A percentile compares a stretch with the other conserved stretches of the same genome.
Conservation (phyloP, 2,113 vertebrate species). For the Sapajus apella region DNA sequence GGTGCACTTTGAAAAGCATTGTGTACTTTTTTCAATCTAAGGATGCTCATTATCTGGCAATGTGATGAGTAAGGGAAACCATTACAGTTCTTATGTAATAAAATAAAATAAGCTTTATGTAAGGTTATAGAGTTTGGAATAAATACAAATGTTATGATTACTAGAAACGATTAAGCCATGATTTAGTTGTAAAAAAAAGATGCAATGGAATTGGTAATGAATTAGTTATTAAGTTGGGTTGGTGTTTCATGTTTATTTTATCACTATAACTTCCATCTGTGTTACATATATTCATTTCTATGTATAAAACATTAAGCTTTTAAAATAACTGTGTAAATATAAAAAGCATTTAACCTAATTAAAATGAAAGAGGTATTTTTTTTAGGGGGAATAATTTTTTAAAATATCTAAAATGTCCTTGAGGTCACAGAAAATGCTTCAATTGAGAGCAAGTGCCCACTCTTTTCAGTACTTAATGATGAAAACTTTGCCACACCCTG, state of each 20-base stretch:
- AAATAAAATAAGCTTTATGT: slow-evolving; percentile 6
- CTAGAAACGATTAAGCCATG: slow-evolving; percentile 17
- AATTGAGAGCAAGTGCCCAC: not conserved
- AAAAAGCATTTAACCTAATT: not conserved
- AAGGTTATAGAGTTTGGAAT: slow-evolving; percentile 5
- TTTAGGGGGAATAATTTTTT: not conserved
- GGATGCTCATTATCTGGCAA: not conserved
- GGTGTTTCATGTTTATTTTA: slow-evolving; percentile 17
- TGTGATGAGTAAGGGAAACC: not conserved
- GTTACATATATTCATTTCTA: slow-evolving; percentile 37
- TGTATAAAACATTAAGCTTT: not conserved
- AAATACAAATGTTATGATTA: not conserved
- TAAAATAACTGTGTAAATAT: not conserved
- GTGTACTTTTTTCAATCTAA: not conserved
- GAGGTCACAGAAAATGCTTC: slow-evolving; percentile 38
- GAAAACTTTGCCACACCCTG: not conserved
- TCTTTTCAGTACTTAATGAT: slow-evolving; percentile 4
- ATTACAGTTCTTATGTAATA: not conserved
- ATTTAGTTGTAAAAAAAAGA: slow-evolving; percentile 32
- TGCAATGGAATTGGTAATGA: not conserved
- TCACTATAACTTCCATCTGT: not conserved
- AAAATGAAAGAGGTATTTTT: not conserved
- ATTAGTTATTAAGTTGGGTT: not conserved
- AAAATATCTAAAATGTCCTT: not conserved
- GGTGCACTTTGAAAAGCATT: not conserved